These are phyloP conservation scores for Xenopus tropicalis DNA, from an alignment of 2,113 vertebrate species.

Conservation along the genomic window DNA sequence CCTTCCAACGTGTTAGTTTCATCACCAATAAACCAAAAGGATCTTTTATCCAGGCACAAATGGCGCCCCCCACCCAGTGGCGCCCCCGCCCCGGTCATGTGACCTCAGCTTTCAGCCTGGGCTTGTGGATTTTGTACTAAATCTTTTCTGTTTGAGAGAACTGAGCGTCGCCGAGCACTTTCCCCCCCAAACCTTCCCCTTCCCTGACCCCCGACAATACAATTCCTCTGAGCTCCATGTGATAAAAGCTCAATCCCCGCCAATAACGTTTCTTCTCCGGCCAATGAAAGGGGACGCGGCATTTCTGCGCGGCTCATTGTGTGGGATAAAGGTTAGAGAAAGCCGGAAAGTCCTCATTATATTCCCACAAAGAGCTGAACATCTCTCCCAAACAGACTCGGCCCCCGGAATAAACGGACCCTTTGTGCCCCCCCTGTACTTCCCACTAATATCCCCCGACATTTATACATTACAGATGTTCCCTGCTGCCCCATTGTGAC, in stretches of 20 bases:
- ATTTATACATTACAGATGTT: no score
- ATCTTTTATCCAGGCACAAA: neutral
- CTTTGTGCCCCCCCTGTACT: no score
- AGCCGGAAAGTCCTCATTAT: neutral
- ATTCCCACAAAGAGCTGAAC: neutral
- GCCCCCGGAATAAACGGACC: neutral
- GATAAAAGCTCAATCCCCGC: conserved; percentile 11
- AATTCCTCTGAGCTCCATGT: conserved; percentile 2
- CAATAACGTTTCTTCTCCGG: conserved; percentile 3
- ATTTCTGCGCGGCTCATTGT: conserved; percentile 24
- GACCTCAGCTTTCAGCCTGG: conserved; percentile 9
- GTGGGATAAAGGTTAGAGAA: conserved; percentile 7
- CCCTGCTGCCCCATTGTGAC: no score
- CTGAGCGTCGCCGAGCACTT: conserved; percentile 16
- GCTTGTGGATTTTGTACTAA: conserved; percentile 6
- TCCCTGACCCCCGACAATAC: conserved; percentile 28
- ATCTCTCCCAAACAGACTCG: neutral
- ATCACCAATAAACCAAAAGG: no score
- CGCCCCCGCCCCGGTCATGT: conserved; percentile 10
- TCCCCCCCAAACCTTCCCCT: conserved; percentile 10
- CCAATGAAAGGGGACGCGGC: conserved; percentile 20
- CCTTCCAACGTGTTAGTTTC: no score
- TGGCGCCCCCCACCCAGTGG: neutral
- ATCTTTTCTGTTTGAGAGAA: conserved; percentile 8
- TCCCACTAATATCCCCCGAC: no score